Conservation (phyloP, 2,113 vertebrate genomes). For the Uropsilus gracilis region DNA sequence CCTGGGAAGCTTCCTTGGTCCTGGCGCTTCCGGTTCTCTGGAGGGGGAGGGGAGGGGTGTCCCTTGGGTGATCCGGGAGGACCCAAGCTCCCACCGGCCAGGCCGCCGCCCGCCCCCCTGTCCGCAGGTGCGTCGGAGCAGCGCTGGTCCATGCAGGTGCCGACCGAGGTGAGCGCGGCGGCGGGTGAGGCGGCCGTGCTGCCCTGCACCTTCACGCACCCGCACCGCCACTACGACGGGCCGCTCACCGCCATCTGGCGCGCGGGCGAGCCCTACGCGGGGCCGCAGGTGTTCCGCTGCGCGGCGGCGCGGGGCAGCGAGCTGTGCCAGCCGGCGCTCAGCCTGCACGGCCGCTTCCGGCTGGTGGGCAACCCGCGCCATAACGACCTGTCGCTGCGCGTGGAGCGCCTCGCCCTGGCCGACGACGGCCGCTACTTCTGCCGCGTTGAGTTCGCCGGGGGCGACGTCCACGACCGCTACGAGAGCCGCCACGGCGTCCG, state of each 20-base stretch:
- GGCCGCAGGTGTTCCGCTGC: slow-evolving; percentile 90
- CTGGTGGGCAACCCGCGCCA: slow-evolving; percentile 94
- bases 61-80: too few species aligned
- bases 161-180: slow-evolving; percentile 89
- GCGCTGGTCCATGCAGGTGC: slow-evolving; percentile 92
- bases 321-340: slow-evolving; percentile 87
- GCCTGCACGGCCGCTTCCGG: slow-evolving; percentile 92
- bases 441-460: slow-evolving; percentile 91
- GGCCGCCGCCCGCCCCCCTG: rapidly evolving
- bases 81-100: too few species aligned
- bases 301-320: slow-evolving; percentile 84
- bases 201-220: slow-evolving; percentile 95
- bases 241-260: slow-evolving; percentile 93
- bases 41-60: not conserved
- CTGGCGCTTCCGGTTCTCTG: not conserved
- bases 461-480: slow-evolving; percentile 88
- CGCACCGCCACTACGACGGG: slow-evolving; percentile 90
- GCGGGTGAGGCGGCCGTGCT: slow-evolving; percentile 91
- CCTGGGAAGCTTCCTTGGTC: not conserved
- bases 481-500: slow-evolving; percentile 93
- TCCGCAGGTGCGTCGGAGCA: slow-evolving; percentile 83
- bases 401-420: slow-evolving; percentile 89
- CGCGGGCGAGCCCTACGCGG: slow-evolving; percentile 86
- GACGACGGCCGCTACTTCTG: slow-evolving; percentile 95
- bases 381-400: slow-evolving; percentile 94